phyloP scores from a whole-genome alignment of 1,140 invertebrate genomes.

The Drosophila melanica region DNA sequence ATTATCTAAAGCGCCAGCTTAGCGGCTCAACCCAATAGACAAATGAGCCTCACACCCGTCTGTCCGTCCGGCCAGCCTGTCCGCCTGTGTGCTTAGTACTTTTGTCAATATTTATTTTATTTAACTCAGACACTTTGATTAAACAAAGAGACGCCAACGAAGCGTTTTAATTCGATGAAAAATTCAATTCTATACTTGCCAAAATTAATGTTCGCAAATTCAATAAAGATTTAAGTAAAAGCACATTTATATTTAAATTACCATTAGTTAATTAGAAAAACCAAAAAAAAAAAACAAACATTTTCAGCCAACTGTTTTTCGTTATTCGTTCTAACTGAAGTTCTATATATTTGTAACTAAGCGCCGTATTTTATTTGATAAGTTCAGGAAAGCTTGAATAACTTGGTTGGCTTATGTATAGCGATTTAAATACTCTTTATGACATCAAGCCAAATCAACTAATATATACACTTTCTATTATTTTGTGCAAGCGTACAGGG shows the following conservation, averaged over 20 bases:
- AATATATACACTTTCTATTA: too few relatives aligned
- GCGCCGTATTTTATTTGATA: constrained; percentile 1
- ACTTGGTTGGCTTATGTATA: background rate
- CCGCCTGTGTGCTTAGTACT: background rate
- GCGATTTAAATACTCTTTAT: too few relatives aligned
- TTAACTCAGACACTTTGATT: constrained; percentile 73
- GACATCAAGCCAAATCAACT: too few relatives aligned
- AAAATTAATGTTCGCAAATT: constrained; percentile 57
- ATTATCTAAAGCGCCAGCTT: constrained; percentile 79
- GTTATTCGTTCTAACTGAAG: background rate
- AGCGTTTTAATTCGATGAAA: constrained; percentile 46
- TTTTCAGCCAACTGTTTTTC: background rate
- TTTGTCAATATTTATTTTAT: constrained; percentile 69
- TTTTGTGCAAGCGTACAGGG: too few relatives aligned
- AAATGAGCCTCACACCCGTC: constrained; percentile 49
- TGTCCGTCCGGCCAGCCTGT: background rate
- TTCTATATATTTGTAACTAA: background rate
- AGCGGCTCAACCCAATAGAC: constrained; percentile 62
- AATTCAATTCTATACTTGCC: constrained; percentile 38
- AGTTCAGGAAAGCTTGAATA: background rate
- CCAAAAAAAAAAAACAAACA: too few relatives aligned
- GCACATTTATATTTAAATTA: constrained; percentile 4
- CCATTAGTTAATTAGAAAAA: background rate
- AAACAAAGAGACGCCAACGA: constrained; percentile 50
- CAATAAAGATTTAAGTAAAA: constrained; percentile 13